Conservation (phyloP, 2,888 invertebrate genomes). For the Chloroclystis v-ata region DNA sequence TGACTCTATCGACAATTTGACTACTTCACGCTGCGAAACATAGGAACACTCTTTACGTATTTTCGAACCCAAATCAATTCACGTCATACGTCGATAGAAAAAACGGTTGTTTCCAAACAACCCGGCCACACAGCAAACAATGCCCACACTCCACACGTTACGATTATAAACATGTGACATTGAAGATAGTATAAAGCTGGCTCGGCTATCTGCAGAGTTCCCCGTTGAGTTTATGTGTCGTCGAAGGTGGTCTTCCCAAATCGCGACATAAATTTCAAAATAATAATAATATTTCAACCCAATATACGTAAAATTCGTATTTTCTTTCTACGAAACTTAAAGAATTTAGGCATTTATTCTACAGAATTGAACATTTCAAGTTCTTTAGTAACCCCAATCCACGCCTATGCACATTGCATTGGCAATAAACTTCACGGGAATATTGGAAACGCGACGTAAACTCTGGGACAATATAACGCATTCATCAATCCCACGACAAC, state of each 20-base stretch:
- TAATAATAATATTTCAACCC: slow-evolving; percentile 1
- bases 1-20: slow-evolving; percentile 48
- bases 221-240: slow-evolving; percentile 33
- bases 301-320: slow-evolving; percentile 9
- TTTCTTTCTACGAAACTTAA: no score
- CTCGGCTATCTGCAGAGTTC: slow-evolving; percentile 29
- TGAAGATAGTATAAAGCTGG: slow-evolving; percentile 33
- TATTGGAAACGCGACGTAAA: slow-evolving; percentile 48
- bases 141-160: slow-evolving; percentile 37
- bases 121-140: slow-evolving; percentile 48
- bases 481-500: slow-evolving; percentile 61
- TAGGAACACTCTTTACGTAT: slow-evolving; percentile 67
- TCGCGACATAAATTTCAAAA: slow-evolving; percentile 24
- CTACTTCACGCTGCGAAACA: slow-evolving; percentile 72
- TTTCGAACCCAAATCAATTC: slow-evolving; percentile 61
- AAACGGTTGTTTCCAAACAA: slow-evolving; percentile 47
- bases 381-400: slow-evolving; percentile 26
- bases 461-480: slow-evolving; percentile 57
- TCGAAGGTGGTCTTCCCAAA: slow-evolving; percentile 34
- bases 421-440: slow-evolving; percentile 61
- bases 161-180: slow-evolving; percentile 24
- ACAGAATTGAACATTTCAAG: no score
- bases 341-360: no score
- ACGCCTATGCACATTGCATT: slow-evolving; percentile 46
- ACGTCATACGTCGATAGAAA: slow-evolving; percentile 44